Evolutionary conservation across 2,113 vertebrate genomes (phyloP).

Genomic region (Xenus cinereus): DNA sequence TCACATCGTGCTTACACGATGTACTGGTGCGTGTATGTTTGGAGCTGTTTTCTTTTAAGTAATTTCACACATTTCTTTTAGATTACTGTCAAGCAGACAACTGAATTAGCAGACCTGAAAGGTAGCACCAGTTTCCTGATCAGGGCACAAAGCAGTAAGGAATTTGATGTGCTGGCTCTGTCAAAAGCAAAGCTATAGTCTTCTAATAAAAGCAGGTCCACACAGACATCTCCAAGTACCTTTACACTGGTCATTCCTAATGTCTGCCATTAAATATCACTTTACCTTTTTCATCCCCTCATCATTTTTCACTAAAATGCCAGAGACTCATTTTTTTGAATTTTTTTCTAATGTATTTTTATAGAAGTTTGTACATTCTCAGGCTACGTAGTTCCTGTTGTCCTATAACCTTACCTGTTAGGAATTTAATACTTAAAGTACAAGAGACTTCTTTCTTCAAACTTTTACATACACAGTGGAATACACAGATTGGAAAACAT

Average conservation of each 20-base stretch:
- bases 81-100: not conserved
- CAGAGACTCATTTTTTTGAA: not conserved
- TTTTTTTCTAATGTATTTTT: not conserved
- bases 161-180: not conserved
- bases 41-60: not conserved
- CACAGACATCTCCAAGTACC: not conserved
- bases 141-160: not conserved
- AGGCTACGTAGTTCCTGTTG: not conserved
- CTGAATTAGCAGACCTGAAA: not conserved
- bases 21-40: not conserved
- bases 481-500: not conserved
- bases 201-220: not conserved
- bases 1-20: not conserved
- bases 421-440: not conserved
- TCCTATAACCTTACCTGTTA: not conserved
- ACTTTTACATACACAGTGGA: slow-evolving; percentile 11
- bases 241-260: not conserved
- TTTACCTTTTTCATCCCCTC: accelerated
- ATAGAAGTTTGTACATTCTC: not conserved
- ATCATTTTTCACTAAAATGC: not conserved
- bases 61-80: not conserved
- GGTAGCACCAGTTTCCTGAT: not conserved
- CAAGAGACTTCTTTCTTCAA: not conserved
- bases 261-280: not conserved
- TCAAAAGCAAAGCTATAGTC: not conserved